Percentiles rank a stretch among this genome's conserved stretches.
phyloP scores from a whole-genome alignment of 2,113 vertebrate genomes.

The Macrotis lagotis region DNA sequence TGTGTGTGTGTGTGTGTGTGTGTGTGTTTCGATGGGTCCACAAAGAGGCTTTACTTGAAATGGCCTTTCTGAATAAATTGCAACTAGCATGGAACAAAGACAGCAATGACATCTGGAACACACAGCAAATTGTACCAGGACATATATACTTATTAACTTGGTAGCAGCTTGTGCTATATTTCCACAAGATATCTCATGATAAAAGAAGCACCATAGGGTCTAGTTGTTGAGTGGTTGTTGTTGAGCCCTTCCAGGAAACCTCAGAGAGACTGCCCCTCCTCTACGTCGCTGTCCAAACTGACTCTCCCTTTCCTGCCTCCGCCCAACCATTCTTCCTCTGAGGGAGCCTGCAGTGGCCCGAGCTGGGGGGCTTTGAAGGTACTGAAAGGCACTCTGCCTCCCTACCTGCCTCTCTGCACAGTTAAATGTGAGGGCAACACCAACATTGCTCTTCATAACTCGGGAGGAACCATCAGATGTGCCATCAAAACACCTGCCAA shows the following conservation, averaged over 20 bases:
- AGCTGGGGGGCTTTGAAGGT: constrained; percentile 83
- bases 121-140: constrained; percentile 56
- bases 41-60: constrained; percentile 41
- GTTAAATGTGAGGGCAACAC: constrained; percentile 92
- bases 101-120: constrained; percentile 51
- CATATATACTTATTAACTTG: constrained; percentile 73
- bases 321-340: constrained; percentile 73
- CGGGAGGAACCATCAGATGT: constrained; percentile 94
- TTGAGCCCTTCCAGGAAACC: constrained; percentile 41
- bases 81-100: constrained; percentile 17
- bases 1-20: not conserved
- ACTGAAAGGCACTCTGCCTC: constrained; percentile 90
- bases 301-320: constrained; percentile 81
- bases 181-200: constrained; percentile 56
- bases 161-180: constrained; percentile 46
- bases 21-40: constrained; percentile 22
- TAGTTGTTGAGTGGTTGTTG: constrained; percentile 61
- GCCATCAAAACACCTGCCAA: constrained; percentile 97
- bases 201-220: constrained; percentile 30
- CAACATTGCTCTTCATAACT: constrained; percentile 93
- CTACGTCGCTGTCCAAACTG: constrained; percentile 54
- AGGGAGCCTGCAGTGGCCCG: constrained; percentile 73
- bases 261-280: constrained; percentile 15
- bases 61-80: not conserved
- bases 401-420: constrained; percentile 88